Percentiles rank a stretch among this genome's conserved stretches.
These are phyloP conservation scores for Periplaneta americana DNA, from an alignment of 1,140 invertebrate genomes.

Conservation along the genomic window DNA sequence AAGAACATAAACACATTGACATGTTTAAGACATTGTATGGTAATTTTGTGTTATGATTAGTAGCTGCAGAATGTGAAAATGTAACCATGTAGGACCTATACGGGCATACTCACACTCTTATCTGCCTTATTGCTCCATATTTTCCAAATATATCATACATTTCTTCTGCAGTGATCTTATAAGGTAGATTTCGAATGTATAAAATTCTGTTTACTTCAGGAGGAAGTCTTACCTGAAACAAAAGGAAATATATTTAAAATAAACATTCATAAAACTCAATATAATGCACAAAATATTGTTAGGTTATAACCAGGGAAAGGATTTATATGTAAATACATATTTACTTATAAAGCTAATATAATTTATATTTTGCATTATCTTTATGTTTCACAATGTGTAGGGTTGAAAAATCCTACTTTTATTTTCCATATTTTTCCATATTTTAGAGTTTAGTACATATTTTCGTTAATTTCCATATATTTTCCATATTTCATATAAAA, in stretches of 20 bases:
- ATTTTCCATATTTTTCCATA: too few relatives aligned
- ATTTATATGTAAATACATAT: constrained; percentile 6
- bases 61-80: not conserved
- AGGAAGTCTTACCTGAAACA: constrained; percentile 83
- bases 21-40: not conserved
- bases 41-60: not conserved
- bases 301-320: constrained; percentile 6
- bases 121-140: constrained; percentile 98
- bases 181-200: constrained; percentile 96
- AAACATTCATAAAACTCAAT: constrained; percentile 13
- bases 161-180: constrained; percentile 99
- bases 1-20: constrained; percentile 17
- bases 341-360: not conserved
- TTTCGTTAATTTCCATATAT: too few relatives aligned
- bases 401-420: too few relatives aligned
- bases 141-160: constrained; percentile 99
- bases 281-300: constrained; percentile 10
- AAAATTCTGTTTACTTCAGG: constrained; percentile 98
- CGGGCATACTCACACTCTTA: constrained; percentile 82
- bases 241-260: constrained; percentile 22
- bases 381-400: too few relatives aligned
- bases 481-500: too few relatives aligned
- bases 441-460: too few relatives aligned
- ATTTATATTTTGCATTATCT: constrained; percentile 7
- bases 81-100: not conserved